Conservation (phyloP, 2,113 vertebrate species). For the Emydura subglobosa region DNA sequence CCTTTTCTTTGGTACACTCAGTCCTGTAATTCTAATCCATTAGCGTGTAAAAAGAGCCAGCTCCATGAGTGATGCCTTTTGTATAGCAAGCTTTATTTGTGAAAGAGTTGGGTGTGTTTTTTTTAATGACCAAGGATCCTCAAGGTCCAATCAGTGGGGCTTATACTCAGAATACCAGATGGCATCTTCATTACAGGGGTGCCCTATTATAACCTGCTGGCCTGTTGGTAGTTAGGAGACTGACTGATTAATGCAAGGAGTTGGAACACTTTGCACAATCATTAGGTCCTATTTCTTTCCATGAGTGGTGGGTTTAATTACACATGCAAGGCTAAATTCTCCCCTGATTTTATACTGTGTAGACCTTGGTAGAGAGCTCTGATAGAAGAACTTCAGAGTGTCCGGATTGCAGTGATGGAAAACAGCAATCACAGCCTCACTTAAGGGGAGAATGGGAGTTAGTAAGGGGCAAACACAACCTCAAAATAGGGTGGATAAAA, state of each 20-base stretch:
- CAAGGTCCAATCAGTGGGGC: neutral
- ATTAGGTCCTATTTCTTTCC: neutral
- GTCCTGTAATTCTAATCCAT: neutral
- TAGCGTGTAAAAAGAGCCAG: neutral
- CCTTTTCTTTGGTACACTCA: neutral
- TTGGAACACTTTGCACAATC: accelerated
- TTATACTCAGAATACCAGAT: accelerated
- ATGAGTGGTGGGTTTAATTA: accelerated
- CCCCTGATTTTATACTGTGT: neutral
- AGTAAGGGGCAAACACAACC: neutral
- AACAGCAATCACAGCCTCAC: neutral
- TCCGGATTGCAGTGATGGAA: accelerated
- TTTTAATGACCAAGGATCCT: neutral
- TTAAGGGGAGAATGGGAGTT: neutral
- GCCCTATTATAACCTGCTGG: neutral
- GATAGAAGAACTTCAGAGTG: accelerated
- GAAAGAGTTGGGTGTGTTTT: no score
- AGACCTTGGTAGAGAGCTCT: neutral
- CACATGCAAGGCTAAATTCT: accelerated
- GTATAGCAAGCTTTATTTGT: neutral
- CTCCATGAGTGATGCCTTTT: accelerated
- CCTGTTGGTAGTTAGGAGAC: neutral
- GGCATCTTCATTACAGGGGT: accelerated
- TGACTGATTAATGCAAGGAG: neutral
- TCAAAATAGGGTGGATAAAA: accelerated